phyloP scores from a whole-genome alignment of 2,113 vertebrate species.

The Aix galericulata region DNA sequence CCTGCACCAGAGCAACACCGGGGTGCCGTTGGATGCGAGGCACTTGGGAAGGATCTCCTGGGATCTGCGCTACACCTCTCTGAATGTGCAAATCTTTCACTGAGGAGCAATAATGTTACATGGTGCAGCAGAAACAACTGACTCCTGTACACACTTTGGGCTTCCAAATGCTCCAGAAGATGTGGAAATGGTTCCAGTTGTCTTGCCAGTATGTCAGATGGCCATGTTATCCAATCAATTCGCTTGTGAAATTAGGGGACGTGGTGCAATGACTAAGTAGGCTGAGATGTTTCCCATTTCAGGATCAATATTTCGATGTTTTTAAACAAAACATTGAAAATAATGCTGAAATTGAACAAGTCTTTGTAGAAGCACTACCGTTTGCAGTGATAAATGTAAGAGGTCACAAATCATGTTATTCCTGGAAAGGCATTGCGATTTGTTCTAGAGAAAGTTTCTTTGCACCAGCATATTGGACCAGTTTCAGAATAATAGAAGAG shows the following conservation, averaged over 20 bases:
- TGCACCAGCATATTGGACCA: neutral
- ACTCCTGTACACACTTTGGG: neutral
- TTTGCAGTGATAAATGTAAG: neutral
- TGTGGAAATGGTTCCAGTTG: neutral
- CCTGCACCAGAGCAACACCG: rapidly evolving
- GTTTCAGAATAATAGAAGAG: neutral
- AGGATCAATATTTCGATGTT: neutral
- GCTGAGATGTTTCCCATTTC: neutral
- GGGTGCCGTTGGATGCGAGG: rapidly evolving
- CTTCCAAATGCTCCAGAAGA: neutral
- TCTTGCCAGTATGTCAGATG: neutral
- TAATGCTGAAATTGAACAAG: neutral
- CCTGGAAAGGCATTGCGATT: neutral
- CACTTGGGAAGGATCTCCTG: neutral
- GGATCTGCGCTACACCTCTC: neutral
- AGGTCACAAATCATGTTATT: neutral
- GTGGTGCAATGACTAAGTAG: neutral
- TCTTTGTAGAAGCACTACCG: neutral
- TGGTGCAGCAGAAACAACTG: neutral
- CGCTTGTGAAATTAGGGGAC: neutral
- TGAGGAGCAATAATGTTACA: rapidly evolving
- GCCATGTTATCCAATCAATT: rapidly evolving
- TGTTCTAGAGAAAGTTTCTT: neutral
- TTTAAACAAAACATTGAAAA: neutral
- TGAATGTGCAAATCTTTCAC: neutral